Evolutionary conservation across 2,888 invertebrate species (phyloP).

Genomic region (Drosophila imparisetae): DNA sequence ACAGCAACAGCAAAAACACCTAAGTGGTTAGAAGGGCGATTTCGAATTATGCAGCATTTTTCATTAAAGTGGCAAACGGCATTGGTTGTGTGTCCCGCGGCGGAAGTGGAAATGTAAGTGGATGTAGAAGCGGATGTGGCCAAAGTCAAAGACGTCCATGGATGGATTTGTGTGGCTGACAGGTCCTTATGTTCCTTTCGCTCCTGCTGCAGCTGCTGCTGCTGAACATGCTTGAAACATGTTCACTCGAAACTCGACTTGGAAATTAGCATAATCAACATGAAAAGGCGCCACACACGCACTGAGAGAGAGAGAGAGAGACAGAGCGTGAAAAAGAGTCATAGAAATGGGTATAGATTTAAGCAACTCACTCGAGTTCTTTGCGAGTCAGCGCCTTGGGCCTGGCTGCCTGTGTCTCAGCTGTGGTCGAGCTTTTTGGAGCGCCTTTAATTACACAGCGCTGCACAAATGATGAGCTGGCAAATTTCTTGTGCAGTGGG

Average conservation of each 20-base stretch:
- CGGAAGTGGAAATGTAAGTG: conserved; percentile 45
- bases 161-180: conserved; percentile 62
- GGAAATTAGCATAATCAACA: conserved; percentile 76
- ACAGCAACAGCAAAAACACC: conserved; percentile 30
- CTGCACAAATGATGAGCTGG: conserved; percentile 75
- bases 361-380: conserved; percentile 61
- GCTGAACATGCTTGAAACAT: conserved; percentile 52
- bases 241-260: conserved; percentile 71
- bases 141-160: conserved; percentile 52
- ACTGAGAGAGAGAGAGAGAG: conserved; percentile 1
- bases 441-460: conserved; percentile 76
- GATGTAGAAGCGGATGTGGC: conserved; percentile 49
- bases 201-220: conserved; percentile 9
- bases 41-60: conserved; percentile 74
- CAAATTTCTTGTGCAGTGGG: conserved; percentile 69
- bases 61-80: conserved; percentile 69
- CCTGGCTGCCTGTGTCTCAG: conserved; percentile 27
- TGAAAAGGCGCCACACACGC: conserved; percentile 66
- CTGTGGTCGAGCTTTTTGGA: conserved; percentile 69
- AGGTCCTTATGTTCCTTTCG: conserved; percentile 41
- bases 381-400: conserved; percentile 41
- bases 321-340: not conserved
- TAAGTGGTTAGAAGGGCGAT: conserved; percentile 32
- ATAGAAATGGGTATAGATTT: conserved; percentile 23
- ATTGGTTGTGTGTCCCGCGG: conserved; percentile 45